Percentiles rank a stretch among this genome's conserved stretches.
These are phyloP conservation scores for Euplexia lucipara DNA, from an alignment of 2,888 invertebrate genomes.

Conservation along the genomic window DNA sequence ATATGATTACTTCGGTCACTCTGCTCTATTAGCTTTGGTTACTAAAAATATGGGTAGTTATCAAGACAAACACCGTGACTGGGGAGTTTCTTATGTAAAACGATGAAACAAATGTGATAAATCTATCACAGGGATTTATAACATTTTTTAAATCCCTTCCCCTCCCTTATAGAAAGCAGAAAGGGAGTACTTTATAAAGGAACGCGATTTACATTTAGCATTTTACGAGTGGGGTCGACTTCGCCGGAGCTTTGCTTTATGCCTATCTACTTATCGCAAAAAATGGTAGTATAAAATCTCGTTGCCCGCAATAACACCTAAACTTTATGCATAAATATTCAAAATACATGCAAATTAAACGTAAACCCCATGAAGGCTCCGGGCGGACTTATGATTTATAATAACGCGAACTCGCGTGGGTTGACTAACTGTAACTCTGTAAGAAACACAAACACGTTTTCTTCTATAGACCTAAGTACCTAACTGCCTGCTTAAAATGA, in stretches of 20 bases:
- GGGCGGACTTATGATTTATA: slow-evolving; percentile 41
- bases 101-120: slow-evolving; percentile 30
- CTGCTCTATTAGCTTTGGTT: too few species aligned
- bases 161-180: too few species aligned
- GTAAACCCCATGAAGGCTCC: slow-evolving; percentile 20
- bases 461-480: background rate
- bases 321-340: slow-evolving; percentile 39
- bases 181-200: slow-evolving; percentile 46
- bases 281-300: slow-evolving; percentile 39
- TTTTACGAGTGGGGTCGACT: slow-evolving; percentile 56
- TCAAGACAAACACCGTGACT: too few species aligned
- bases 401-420: slow-evolving; percentile 37
- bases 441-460: background rate
- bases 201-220: slow-evolving; percentile 55
- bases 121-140: too few species aligned
- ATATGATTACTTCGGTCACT: too few species aligned
- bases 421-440: slow-evolving; percentile 27
- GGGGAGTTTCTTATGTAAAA: too few species aligned
- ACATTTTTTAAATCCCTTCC: too few species aligned
- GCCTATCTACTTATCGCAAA: slow-evolving; percentile 41
- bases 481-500: background rate
- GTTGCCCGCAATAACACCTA: slow-evolving; percentile 42
- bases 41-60: too few species aligned
- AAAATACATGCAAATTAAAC: slow-evolving; percentile 58
- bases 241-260: slow-evolving; percentile 31